A percentile compares a stretch with the other conserved stretches of the same genome.
phyloP scores from a whole-genome alignment of 1,140 invertebrate genomes.

The Drosophila biarmipes region DNA sequence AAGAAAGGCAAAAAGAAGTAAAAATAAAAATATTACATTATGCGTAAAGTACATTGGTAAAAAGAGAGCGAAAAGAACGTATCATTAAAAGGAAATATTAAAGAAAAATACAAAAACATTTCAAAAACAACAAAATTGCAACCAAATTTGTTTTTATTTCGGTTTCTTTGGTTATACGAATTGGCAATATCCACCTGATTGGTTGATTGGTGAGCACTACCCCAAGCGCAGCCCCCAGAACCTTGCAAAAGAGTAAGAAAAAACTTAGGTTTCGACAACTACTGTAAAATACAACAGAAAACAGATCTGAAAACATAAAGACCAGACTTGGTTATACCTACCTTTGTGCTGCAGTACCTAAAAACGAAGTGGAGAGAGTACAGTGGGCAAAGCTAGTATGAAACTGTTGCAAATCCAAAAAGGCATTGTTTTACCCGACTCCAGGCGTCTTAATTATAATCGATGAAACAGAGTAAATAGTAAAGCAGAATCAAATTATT shows the following conservation, averaged over 20 bases:
- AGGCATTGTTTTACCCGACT: background rate
- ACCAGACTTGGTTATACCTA: slow-evolving; percentile 30
- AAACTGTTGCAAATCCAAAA: background rate
- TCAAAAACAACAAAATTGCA: slow-evolving; percentile 66
- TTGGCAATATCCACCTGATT: slow-evolving; percentile 49
- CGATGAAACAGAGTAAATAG: too few relatives aligned
- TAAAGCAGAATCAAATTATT: too few relatives aligned
- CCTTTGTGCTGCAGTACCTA: slow-evolving; percentile 71
- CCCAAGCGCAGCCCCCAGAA: too few relatives aligned
- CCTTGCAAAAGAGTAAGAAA: slow-evolving; percentile 2
- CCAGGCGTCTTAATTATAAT: background rate
- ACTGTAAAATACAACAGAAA: slow-evolving; percentile 23
- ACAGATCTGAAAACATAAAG: too few relatives aligned
- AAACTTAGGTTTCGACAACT: slow-evolving; percentile 60
- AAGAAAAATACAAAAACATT: slow-evolving; percentile 63
- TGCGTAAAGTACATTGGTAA: slow-evolving; percentile 53
- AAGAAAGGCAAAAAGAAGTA: slow-evolving; percentile 11
- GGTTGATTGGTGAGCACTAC: slow-evolving; percentile 17
- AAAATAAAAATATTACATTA: slow-evolving; percentile 39
- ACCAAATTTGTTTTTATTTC: slow-evolving; percentile 76
- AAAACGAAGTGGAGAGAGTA: slow-evolving; percentile 10
- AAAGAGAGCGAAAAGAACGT: slow-evolving; percentile 56
- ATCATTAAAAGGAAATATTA: slow-evolving; percentile 54
- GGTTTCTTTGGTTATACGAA: slow-evolving; percentile 53
- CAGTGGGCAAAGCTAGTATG: background rate